Evolutionary conservation across 2,113 vertebrate species (phyloP), one percentile per base, ranked within the genome.

Genomic region (Corythaeola cristata): DNA sequence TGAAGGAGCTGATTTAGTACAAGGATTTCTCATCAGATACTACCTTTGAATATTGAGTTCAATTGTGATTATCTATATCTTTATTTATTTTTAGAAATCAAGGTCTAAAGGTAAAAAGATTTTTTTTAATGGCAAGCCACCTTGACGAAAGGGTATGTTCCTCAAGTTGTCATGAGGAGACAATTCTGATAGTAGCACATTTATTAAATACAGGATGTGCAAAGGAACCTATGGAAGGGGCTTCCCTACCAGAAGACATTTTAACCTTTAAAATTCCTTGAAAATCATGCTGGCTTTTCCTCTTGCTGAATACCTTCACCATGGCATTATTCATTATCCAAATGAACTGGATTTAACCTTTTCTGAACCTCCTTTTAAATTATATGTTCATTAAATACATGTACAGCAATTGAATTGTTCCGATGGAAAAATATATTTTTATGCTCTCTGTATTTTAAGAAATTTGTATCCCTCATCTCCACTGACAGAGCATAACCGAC

Each of bases 391-490:
- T 72, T 68, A 75, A 78, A 26, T 79, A 21, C 6, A 17, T 23
- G 18, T 44, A 39, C 12, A 87, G 8, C 12, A 85, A 32, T 10
- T 44, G 5, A 80, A 9, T 22, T 62, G 4, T 50, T 85, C 85
- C 19, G 47, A 41, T 67, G 12, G 35, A 72, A 85, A 80, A 77
- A 59, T 5, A 7, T 39, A 9, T 21, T 72, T 73, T 81, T 47
- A 35, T 45, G 8, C 3, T 67, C 2, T 73, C 11, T 35, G 5
- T 73, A 50, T 71, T 89, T 93, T 50, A 86, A 69, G 33, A 92
- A 68, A 72, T 37, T 52, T 35, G 2, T 49, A 39, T 73, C 2
- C 8, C 8, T 11, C 0, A 0, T 55, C 13, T 76, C 32, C 23
- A n/a, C 10, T 63, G 27, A 47, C 8, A 62, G 30, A 80, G 1